Base-by-base conservation (phyloP, 2,797 vertebrate species). In the Australoheros facetus region DNA sequence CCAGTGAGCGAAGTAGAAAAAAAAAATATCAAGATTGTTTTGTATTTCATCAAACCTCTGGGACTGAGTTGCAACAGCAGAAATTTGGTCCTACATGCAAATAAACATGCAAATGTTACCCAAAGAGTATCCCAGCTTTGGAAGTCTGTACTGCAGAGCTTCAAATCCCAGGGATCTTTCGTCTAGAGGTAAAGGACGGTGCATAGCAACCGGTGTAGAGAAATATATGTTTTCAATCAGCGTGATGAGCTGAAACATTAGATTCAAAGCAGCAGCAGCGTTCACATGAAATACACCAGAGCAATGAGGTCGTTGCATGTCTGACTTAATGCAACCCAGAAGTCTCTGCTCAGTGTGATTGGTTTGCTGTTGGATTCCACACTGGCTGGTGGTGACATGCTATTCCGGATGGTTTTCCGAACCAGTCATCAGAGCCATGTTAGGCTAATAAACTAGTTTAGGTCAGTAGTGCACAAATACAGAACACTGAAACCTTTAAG, bases 251-350 rank as follows among this genome's bases (percentile, higher is more conserved):
- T 88, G 80, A 91, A 94, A 86, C 79, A 70, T 39, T 71, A 75
- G 80, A 87, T 69, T 77, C 80, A 88, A 88, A 90, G 86, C 88
- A 81, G 59, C 88, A 81, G 59, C 77, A 76, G 56, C 14, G 7
- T 80, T 84, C 85, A 89, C 81, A 89, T 89, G 81, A 90, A 91
- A 87, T 28, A 89, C 77, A 82, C 28, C 80, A 86, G 88, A 82
- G 32, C 28, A 28, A 55, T n/a, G 79, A 85, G 85, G 82, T 60
- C 57, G 66, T 39, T 73, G 84, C 81, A 85, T 84, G 78, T 85
- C 88, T 66, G 86, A 48, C 83, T 83, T 93, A 94, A 94, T 93
- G 82, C 71, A 85, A 91, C 81, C 85, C 93, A 94, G 93, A 89
- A 86, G 79, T 74, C 75, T 80, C 39, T 53, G 79, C 71, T 59